These are phyloP conservation scores for Rhinopomastus cyanomelas DNA, from an alignment of 2,113 vertebrate genomes.

Conservation along the genomic window DNA sequence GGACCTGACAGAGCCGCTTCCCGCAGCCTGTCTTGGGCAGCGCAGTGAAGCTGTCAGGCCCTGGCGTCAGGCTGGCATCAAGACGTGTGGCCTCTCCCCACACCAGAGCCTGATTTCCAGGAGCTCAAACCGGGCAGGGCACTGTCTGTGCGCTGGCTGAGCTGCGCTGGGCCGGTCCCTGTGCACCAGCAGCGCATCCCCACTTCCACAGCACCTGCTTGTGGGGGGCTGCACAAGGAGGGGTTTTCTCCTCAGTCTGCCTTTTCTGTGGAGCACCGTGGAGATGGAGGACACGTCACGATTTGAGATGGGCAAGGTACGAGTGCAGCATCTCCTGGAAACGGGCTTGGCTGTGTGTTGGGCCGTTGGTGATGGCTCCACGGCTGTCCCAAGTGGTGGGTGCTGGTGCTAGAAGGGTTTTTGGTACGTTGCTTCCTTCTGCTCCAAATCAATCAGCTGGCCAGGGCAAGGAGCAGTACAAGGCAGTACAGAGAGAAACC, in stretches of 20 bases:
- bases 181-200: not conserved
- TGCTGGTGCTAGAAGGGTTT: not conserved
- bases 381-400: not conserved
- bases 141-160: not conserved
- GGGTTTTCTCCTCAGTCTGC: not conserved
- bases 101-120: not conserved
- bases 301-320: not conserved
- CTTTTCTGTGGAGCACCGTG: not conserved
- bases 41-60: not conserved
- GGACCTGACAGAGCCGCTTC: constrained; percentile 39
- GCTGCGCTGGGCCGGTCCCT: not conserved
- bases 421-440: not conserved
- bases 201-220: not conserved
- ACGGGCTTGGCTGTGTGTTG: fast-evolving
- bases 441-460: not conserved
- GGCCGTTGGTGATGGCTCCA: not conserved
- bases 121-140: fast-evolving
- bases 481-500: constrained; percentile 16
- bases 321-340: not conserved
- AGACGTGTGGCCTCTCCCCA: not conserved
- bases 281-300: not conserved
- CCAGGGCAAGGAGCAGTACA: constrained; percentile 15
- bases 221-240: not conserved
- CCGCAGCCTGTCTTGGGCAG: not conserved
- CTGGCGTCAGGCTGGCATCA: not conserved